Percentiles rank a stretch among this genome's conserved stretches.
These are phyloP conservation scores for Acronicta alni DNA, from an alignment of 2,888 invertebrate species.

Conservation along the genomic window DNA sequence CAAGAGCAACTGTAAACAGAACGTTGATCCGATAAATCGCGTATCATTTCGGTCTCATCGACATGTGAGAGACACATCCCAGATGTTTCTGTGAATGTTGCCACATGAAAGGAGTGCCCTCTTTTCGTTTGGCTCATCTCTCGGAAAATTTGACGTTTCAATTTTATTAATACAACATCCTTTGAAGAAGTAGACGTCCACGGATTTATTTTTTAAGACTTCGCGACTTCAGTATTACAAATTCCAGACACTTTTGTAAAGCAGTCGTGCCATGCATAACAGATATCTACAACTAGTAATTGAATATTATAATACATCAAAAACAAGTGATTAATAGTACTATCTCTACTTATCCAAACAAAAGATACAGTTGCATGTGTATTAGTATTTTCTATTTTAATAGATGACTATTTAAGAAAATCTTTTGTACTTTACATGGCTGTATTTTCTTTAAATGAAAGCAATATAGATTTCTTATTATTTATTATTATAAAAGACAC, in stretches of 20 bases:
- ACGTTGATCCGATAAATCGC: conserved; percentile 74
- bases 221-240: conserved; percentile 5
- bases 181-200: conserved; percentile 36
- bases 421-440: no score
- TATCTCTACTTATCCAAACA: not conserved
- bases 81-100: conserved; percentile 74
- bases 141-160: conserved; percentile 58
- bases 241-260: conserved; percentile 5
- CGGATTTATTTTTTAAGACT: conserved; percentile 26
- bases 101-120: conserved; percentile 73
- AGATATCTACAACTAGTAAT: not conserved
- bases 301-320: not conserved
- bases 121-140: conserved; percentile 63
- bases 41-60: conserved; percentile 73
- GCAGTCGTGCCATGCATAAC: not conserved
- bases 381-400: no score
- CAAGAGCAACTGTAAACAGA: conserved; percentile 64
- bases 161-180: conserved; percentile 57
- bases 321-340: not conserved
- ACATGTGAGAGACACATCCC: conserved; percentile 75
- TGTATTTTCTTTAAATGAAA: no score
- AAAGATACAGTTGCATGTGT: no score
- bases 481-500: no score
- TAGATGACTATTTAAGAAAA: no score
- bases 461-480: no score